phyloP scores from a whole-genome alignment of 1,140 invertebrate species.

The Lepidurus arcticus region DNA sequence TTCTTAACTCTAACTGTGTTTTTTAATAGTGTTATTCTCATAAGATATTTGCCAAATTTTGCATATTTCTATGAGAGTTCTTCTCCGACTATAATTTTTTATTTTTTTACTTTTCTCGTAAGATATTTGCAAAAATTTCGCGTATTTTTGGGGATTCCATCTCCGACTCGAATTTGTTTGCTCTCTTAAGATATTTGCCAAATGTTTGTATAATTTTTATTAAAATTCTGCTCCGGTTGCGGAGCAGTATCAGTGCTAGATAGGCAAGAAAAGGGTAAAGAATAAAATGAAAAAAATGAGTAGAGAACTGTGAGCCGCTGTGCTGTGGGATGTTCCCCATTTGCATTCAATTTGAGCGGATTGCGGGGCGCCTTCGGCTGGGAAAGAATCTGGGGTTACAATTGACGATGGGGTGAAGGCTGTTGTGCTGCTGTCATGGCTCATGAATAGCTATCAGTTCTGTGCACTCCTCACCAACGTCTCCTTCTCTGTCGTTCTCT shows the following conservation, averaged over 20 bases:
- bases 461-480: not conserved
- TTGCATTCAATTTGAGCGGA: conserved; percentile 13
- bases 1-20: too few species aligned
- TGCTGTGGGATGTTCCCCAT: conserved; percentile 14
- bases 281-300: not conserved
- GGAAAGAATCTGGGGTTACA: not conserved
- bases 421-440: conserved; percentile 17
- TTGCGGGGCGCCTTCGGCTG: not conserved
- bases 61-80: too few species aligned
- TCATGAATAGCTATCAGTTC: conserved; percentile 19
- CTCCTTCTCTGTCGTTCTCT: not conserved
- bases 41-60: too few species aligned
- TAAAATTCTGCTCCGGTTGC: not conserved
- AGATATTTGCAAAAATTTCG: too few species aligned
- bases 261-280: not conserved
- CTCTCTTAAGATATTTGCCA: not conserved
- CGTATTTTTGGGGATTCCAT: not conserved
- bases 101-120: too few species aligned
- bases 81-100: too few species aligned
- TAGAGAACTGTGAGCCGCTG: not conserved
- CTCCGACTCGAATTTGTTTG: not conserved
- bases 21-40: too few species aligned
- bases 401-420: conserved; percentile 5
- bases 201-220: not conserved
- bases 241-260: not conserved